Evolutionary conservation across 2,113 vertebrate genomes (phyloP), one percentile per base, ranked within the genome.

Genomic region (Micromys minutus): DNA sequence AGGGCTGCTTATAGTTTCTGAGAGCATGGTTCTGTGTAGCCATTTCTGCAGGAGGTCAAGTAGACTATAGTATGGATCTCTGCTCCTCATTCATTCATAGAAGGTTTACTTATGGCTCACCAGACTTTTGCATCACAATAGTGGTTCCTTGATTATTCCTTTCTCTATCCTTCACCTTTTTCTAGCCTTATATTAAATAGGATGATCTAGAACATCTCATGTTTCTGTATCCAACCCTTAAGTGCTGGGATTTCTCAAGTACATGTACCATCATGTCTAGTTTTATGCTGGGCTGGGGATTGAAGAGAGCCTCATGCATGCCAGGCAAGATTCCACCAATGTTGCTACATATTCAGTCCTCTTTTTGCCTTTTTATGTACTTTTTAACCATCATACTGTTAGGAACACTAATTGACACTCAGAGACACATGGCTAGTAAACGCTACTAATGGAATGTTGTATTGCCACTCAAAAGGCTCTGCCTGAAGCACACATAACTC

Each of bases 21-120:
- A 71, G 45, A n/a, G 47, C 61, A 13, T 17, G 0, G 3, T 29
- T 7, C 21, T 17, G 0, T 9, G 17, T 36, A 26, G 21, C 12
- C 50, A 8, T 15, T 39, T 57, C 24, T 63, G 34, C 47, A 16
- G 29, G 29, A 61, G 1, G 15, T 16, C 22, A 12, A 15, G 3
- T 15, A 22, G 4, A 7, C 15, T 13, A 11, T 6, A 12, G 7
- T 5, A 16, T 34, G 0, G n/a, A 24, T 67, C 59, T 67, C 5
- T 42, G 22, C n/a, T 47, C 15, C 22, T 80, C 69, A 8, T 15
- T 12, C 36, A 6, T 39, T 24, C n/a, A 84, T 4, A 29, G 50
- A 67, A 67, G 17, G 9, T n/a, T 31, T 3, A 3, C 21, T 6
- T 2, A 17, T 17, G 19, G 7, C 4, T 24, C 36, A 31, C 26